Percentiles rank a stretch among this genome's conserved stretches.
Conservation (phyloP, 2,113 vertebrate genomes). For the Gavia stellata region DNA sequence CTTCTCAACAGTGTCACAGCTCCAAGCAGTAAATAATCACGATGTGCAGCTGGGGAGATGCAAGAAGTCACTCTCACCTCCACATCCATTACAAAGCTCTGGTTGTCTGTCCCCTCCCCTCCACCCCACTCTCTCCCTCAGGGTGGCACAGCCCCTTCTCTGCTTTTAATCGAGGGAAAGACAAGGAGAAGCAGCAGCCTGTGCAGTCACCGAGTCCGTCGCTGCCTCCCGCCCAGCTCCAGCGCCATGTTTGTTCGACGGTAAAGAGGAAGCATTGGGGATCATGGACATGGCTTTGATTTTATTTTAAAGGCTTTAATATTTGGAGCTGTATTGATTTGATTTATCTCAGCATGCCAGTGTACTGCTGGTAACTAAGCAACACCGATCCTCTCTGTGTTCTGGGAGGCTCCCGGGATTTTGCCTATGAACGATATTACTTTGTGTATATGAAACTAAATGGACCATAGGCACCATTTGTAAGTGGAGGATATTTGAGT, state of each 20-base stretch:
- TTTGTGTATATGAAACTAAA: conserved; percentile 72
- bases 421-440: conserved; percentile 68
- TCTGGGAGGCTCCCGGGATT: conserved; percentile 66
- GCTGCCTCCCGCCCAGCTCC: background rate
- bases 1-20: background rate
- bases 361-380: conserved; percentile 67
- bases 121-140: background rate
- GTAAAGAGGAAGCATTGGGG: background rate
- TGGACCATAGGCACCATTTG: conserved; percentile 66
- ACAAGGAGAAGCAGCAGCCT: background rate
- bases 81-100: fast-evolving
- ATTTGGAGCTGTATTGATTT: conserved; percentile 71
- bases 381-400: conserved; percentile 62
- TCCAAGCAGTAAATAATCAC: background rate
- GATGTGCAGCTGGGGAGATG: fast-evolving
- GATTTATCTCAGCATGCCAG: conserved; percentile 70
- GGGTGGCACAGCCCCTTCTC: background rate
- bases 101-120: background rate
- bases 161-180: background rate
- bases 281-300: conserved; percentile 47
- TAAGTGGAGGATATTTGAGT: conserved; percentile 20
- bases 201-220: background rate
- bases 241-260: background rate
- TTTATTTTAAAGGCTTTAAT: conserved; percentile 63
- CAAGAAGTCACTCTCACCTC: background rate